Conservation (phyloP, 2,797 vertebrate genomes). For the Apogon talboti region DNA sequence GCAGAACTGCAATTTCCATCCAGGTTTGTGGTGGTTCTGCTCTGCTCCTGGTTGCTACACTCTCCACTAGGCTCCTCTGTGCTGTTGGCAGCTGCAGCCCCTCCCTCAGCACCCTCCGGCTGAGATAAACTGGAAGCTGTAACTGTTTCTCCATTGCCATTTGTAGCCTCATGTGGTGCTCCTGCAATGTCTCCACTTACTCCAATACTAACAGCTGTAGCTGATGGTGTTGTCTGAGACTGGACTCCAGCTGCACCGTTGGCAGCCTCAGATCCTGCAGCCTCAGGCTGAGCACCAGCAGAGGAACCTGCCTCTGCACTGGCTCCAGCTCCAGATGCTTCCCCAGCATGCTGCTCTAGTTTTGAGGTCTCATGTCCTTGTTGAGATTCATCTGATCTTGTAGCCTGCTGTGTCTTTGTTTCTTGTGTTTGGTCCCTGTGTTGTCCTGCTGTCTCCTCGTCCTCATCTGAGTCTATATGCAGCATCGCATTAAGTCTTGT, state of each 20-base stretch:
- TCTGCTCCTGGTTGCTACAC: slow-evolving; percentile 48
- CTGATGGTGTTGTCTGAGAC: not conserved
- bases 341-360: slow-evolving; percentile 16
- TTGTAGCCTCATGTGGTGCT: not conserved
- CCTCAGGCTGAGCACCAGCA: slow-evolving; percentile 6
- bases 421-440: slow-evolving; percentile 71
- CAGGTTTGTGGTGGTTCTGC: slow-evolving; percentile 3
- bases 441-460: slow-evolving; percentile 88
- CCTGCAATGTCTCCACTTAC: not conserved
- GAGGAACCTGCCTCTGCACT: slow-evolving; percentile 37
- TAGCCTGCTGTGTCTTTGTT: slow-evolving; percentile 75
- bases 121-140: slow-evolving; percentile 16
- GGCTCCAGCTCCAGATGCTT: not conserved
- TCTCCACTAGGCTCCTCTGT: slow-evolving; percentile 30
- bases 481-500: slow-evolving; percentile 95
- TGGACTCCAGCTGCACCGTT: slow-evolving; percentile 6
- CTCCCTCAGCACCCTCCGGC: slow-evolving; percentile 18
- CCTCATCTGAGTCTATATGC: slow-evolving; percentile 96
- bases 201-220: not conserved
- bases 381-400: slow-evolving; percentile 13
- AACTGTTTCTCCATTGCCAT: not conserved
- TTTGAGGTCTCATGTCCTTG: slow-evolving; percentile 12
- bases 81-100: slow-evolving; percentile 9
- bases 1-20: slow-evolving; percentile 36
- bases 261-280: not conserved